Conservation (phyloP, 2,888 invertebrate genomes). For the Athetis lepigone region DNA sequence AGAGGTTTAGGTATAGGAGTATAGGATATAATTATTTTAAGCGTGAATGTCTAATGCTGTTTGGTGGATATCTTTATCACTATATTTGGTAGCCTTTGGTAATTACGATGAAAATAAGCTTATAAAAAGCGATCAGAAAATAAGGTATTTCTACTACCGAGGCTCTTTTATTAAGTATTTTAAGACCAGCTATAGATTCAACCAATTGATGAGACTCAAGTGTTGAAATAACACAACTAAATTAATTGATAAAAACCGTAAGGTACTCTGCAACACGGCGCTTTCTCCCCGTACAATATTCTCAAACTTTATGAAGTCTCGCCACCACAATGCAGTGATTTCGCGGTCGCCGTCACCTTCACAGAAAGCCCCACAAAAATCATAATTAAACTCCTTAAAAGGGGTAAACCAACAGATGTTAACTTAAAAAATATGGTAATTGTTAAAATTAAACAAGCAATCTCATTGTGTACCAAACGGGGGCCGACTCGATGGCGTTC, state of each 20-base stretch:
- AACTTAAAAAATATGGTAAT: slow-evolving; percentile 82
- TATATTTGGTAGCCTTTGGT: too few relatives aligned
- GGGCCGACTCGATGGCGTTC: slow-evolving; percentile 73
- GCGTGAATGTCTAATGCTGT: neutral
- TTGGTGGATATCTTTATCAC: too few relatives aligned
- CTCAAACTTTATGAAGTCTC: slow-evolving; percentile 28
- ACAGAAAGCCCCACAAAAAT: slow-evolving; percentile 60
- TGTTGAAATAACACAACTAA: neutral
- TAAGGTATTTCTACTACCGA: too few relatives aligned
- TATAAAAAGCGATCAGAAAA: too few relatives aligned
- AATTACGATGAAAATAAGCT: too few relatives aligned
- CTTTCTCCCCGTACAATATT: neutral
- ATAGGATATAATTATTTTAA: neutral
- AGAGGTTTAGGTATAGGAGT: neutral
- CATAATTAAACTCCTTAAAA: slow-evolving; percentile 75
- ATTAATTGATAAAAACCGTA: slow-evolving; percentile 1
- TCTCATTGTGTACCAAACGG: slow-evolving; percentile 79
- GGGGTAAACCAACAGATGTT: slow-evolving; percentile 79
- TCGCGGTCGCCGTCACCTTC: slow-evolving; percentile 23
- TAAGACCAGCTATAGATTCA: too few relatives aligned
- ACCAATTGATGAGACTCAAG: too few relatives aligned
- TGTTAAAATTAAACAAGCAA: slow-evolving; percentile 84
- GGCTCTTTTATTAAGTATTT: too few relatives aligned
- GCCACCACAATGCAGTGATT: slow-evolving; percentile 32
- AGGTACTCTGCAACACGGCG: neutral